Conservation (phyloP, 1,140 invertebrate genomes). For the Lucilia cuprina region DNA sequence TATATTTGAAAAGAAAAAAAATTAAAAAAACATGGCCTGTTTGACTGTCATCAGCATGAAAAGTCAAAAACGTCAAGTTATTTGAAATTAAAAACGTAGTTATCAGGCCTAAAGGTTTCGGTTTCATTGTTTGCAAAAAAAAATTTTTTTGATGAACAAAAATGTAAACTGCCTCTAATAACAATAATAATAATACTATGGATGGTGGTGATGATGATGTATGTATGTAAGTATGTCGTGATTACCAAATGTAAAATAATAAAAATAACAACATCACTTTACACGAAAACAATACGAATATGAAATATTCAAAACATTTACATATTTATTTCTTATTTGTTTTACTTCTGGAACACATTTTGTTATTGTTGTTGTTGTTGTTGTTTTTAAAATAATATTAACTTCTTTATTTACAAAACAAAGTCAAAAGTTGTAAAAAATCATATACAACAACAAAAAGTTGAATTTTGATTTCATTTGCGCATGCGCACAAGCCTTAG, state of each 20-base stretch:
- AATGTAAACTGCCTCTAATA: background rate
- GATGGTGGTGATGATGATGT: background rate
- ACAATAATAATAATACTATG: slow-evolving; percentile 19
- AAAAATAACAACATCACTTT: background rate
- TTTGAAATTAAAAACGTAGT: background rate
- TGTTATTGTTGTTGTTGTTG: background rate
- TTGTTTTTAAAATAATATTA: background rate
- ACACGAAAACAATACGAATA: background rate
- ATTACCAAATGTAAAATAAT: slow-evolving; percentile 10
- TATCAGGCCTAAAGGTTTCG: background rate
- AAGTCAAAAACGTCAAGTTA: background rate
- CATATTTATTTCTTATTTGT: background rate
- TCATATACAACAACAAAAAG: background rate
- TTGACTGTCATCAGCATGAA: background rate
- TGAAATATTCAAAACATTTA: background rate
- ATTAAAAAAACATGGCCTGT: background rate
- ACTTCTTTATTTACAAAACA: slow-evolving; percentile 15
- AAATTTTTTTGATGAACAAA: background rate
- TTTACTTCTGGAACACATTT: background rate
- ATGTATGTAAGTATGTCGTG: background rate
- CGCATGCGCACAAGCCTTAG: background rate
- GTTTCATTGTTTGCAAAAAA: background rate
- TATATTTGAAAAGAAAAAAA: background rate
- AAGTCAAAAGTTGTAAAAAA: background rate
- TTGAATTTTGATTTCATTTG: background rate